Percentiles rank a stretch among this genome's conserved stretches.
These are phyloP conservation scores for Knipowitschia caucasica DNA, from an alignment of 2,797 vertebrate genomes.

Conservation along the genomic window DNA sequence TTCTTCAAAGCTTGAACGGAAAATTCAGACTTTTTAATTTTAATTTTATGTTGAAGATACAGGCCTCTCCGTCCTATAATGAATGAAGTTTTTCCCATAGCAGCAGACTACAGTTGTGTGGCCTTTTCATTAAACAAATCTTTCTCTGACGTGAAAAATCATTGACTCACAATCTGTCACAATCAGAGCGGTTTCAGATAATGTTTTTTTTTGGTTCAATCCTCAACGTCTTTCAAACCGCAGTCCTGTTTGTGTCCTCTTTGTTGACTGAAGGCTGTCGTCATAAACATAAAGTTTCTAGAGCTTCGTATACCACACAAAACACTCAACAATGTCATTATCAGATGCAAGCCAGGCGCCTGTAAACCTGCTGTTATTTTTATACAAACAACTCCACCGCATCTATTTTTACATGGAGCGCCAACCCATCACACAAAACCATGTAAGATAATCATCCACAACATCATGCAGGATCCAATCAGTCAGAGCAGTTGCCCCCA, in stretches of 20 bases:
- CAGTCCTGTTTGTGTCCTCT: background rate
- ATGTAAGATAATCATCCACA: conserved; percentile 17
- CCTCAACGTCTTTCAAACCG: background rate
- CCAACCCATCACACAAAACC: background rate
- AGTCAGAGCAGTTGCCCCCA: conserved; percentile 1
- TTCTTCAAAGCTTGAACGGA: too few species aligned
- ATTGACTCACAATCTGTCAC: too few species aligned
- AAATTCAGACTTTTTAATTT: too few species aligned
- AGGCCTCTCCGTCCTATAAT: too few species aligned
- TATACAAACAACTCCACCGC: background rate
- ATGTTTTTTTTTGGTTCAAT: background rate
- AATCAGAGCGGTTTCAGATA: background rate
- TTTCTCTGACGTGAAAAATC: too few species aligned
- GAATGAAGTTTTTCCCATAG: too few species aligned
- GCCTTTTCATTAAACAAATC: too few species aligned
- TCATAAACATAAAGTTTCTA: background rate
- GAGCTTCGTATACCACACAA: background rate
- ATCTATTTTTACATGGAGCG: conserved; percentile 9
- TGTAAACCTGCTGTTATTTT: conserved; percentile 4
- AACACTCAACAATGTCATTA: conserved; percentile 2
- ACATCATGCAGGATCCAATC: conserved; percentile 10
- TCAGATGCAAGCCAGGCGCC: conserved; percentile 1
- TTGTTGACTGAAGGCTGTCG: background rate
- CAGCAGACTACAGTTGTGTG: too few species aligned
- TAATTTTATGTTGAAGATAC: too few species aligned